Base-by-base conservation (phyloP, 2,888 invertebrate species). In the Agonopterix arenella region DNA sequence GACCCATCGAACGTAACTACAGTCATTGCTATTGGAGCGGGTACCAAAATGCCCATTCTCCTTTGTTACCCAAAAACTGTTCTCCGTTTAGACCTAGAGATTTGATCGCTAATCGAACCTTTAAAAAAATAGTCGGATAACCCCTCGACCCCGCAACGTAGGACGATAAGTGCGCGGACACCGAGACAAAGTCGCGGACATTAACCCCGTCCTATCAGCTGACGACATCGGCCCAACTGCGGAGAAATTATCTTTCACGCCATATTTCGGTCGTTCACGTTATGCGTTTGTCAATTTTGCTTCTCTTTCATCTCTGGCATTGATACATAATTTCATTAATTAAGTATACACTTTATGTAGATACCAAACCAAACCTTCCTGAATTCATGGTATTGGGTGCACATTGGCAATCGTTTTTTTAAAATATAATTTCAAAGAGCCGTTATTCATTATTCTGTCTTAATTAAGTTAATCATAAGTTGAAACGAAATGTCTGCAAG, bases 151-250 rank as follows among this genome's bases (percentile, higher is more conserved):
- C 76, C 69, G 64, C 63, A 62, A 62, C 60, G 57, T 61, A 68
- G 69, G 66, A 66, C 74, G 82, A 80, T 81, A 81, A 73, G 76
- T 74, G 73, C 68, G 64, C 75, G 76, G 70, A 65, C 73, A 77
- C 69, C 70, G 81, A 83, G 82, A 84, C 85, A 82, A 84, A 83
- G 84, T 83, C 76, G 82, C 73, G 85, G 84, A 60, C 81, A 73
- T 73, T 82, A 72, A 81, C 84, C 86, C 73, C 74, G 50, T 61
- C 64, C 76, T 88, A 86, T 89, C 88, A 88, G 85, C 86, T 85
- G 86, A 85, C 85, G 84, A 84, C 84, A 85, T 80, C 82, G 74
- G 68, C 65, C 68, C 70, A 73, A 74, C 71, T 67, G 71, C 72
- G 73, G 72, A 68, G 71, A 80, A 80, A 80, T 84, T 82, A 85